Conservation (phyloP, 2,888 invertebrate genomes). For the Mythimna pallens region DNA sequence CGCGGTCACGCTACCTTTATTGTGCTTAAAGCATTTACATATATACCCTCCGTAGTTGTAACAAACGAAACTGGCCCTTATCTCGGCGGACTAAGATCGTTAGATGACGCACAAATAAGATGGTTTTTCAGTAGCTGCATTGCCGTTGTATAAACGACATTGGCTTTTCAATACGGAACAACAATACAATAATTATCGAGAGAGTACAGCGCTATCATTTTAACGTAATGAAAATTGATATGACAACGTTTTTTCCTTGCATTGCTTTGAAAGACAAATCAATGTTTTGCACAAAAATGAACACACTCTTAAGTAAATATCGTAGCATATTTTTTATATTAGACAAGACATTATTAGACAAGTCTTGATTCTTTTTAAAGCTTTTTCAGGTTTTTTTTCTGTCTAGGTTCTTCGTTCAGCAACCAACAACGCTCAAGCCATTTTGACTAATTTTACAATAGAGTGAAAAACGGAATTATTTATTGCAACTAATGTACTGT, state of each 20-base stretch:
- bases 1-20: constrained; percentile 79
- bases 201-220: constrained; percentile 60
- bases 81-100: constrained; percentile 49
- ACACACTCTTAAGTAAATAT: not conserved
- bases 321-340: constrained; percentile 4
- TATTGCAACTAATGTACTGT: no score
- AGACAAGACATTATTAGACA: not conserved
- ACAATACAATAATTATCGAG: constrained; percentile 74
- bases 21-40: constrained; percentile 74
- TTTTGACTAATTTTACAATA: no score
- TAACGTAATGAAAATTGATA: constrained; percentile 65
- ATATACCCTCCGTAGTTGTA: constrained; percentile 31
- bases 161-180: constrained; percentile 73
- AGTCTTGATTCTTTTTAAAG: constrained; percentile 12
- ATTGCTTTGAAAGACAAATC: constrained; percentile 20
- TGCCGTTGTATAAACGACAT: constrained; percentile 72
- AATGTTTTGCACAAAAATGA: not conserved
- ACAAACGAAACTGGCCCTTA: constrained; percentile 58
- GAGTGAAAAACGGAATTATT: no score
- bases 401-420: not conserved
- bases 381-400: not conserved
- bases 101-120: constrained; percentile 38
- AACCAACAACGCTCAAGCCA: no score
- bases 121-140: constrained; percentile 69
- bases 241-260: constrained; percentile 47